Percentiles rank a stretch among this genome's conserved stretches.
phyloP scores from a whole-genome alignment of 2,797 vertebrate species.

The Pseudopleuronectes americanus region DNA sequence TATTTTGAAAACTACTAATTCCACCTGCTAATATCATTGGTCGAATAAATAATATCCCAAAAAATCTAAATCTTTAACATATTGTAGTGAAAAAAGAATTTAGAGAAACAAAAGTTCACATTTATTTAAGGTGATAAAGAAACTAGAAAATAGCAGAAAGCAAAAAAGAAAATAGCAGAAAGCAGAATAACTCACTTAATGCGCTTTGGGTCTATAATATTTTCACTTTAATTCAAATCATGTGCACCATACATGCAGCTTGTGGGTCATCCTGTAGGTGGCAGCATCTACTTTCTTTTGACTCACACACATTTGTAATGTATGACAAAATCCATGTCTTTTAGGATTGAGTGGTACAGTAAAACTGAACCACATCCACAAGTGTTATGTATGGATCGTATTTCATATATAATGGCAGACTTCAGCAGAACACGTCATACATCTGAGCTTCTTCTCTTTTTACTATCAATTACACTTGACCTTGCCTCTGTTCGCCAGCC shows the following conservation, averaged over 20 bases:
- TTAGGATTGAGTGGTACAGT: background rate
- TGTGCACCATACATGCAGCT: background rate
- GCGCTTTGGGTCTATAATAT: too few relatives aligned
- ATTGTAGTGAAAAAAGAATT: too few relatives aligned
- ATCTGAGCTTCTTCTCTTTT: background rate
- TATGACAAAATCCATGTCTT: background rate
- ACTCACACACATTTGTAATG: background rate
- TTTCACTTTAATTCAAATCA: background rate
- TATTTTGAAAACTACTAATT: background rate
- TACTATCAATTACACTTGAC: conserved; percentile 53
- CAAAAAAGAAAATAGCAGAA: too few relatives aligned
- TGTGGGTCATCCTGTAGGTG: conserved; percentile 57
- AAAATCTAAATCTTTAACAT: too few relatives aligned
- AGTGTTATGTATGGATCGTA: background rate
- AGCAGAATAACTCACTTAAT: too few relatives aligned
- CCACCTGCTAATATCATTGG: too few relatives aligned
- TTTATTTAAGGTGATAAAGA: too few relatives aligned
- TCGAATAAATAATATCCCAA: too few relatives aligned
- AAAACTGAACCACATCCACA: conserved; percentile 4
- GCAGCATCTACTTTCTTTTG: conserved; percentile 60
- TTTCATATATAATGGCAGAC: conserved; percentile 21
- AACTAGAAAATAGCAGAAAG: too few relatives aligned
- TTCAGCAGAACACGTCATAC: background rate
- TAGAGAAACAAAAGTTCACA: too few relatives aligned
- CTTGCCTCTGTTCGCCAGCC: conserved; percentile 52